These are phyloP conservation scores for Seira musarum DNA, from an alignment of 2,888 invertebrate genomes.

Conservation along the genomic window DNA sequence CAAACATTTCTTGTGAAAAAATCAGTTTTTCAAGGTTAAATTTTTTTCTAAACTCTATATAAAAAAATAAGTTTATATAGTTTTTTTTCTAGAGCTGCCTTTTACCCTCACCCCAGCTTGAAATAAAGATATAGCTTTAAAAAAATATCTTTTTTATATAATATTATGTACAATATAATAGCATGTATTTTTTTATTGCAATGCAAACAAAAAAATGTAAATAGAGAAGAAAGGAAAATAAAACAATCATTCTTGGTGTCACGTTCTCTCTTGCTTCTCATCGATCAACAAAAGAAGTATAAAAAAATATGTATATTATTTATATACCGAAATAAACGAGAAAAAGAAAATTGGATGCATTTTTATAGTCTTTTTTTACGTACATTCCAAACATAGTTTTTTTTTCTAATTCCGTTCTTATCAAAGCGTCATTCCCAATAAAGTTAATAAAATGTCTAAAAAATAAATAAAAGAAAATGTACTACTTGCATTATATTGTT, in stretches of 20 bases:
- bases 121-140: background rate
- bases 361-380: background rate
- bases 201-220: background rate
- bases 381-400: background rate
- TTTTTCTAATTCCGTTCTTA: background rate
- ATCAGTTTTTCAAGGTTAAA: slow-evolving; percentile 11
- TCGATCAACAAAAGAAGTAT: too few relatives aligned
- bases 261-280: background rate
- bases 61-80: slow-evolving; percentile 16
- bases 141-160: background rate
- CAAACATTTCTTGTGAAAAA: slow-evolving; percentile 17
- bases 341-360: slow-evolving; percentile 21
- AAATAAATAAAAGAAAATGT: background rate
- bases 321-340: too few relatives aligned
- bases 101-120: slow-evolving; percentile 39
- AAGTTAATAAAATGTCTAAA: background rate
- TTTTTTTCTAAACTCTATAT: slow-evolving; percentile 12
- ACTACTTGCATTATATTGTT: too few relatives aligned
- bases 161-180: background rate
- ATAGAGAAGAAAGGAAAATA: background rate
- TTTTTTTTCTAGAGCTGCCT: slow-evolving; percentile 38
- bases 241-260: background rate
- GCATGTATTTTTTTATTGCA: background rate
- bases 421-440: slow-evolving; percentile 47
- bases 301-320: too few relatives aligned